phyloP scores from a whole-genome alignment of 2,113 vertebrate genomes.

The Solenodon paradoxus region DNA sequence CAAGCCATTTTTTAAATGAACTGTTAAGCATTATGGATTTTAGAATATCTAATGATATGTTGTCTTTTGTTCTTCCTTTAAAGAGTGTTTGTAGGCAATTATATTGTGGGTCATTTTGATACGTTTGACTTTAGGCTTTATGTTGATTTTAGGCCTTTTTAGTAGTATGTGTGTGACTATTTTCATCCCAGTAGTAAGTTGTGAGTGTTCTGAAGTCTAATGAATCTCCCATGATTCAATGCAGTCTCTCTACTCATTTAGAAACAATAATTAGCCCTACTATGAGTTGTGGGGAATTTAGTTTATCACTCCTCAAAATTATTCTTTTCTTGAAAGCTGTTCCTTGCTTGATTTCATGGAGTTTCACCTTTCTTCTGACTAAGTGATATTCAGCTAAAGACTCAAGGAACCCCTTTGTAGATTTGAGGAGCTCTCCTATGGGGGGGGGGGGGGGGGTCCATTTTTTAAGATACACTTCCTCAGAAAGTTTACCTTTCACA shows the following conservation, averaged over 20 bases:
- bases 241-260: background rate
- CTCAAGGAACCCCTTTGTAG: background rate
- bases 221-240: background rate
- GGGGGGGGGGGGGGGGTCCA: background rate
- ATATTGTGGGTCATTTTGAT: background rate
- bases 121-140: background rate
- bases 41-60: background rate
- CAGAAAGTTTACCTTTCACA: background rate
- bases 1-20: background rate
- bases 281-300: background rate
- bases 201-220: background rate
- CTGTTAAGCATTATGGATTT: background rate
- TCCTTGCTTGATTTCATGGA: background rate
- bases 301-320: background rate
- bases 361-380: background rate
- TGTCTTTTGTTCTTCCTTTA: background rate
- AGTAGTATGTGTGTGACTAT: background rate
- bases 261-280: background rate
- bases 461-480: background rate
- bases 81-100: background rate
- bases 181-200: background rate
- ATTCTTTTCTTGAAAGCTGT: background rate
- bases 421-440: background rate
- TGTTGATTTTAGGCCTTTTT: constrained; percentile 8
- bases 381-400: background rate